These are phyloP conservation scores for Epizoanthus rinbou DNA, from an alignment of 92 coral and sea anemone species.

Conservation along the genomic window DNA sequence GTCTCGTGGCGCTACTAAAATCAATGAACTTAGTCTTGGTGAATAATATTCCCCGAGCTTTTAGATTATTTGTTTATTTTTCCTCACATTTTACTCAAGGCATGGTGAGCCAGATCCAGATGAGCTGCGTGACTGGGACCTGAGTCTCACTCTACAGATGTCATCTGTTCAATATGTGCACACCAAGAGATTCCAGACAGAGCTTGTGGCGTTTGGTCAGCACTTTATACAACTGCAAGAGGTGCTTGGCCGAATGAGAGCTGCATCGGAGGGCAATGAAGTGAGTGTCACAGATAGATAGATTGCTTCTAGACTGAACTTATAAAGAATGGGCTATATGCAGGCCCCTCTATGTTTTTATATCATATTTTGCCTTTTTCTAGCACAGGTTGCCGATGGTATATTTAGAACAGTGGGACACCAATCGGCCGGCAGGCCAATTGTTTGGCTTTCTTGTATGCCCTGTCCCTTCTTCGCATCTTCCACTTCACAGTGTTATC, in stretches of 20 bases:
- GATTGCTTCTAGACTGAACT: background rate
- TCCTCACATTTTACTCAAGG: constrained; percentile 35
- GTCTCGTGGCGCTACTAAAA: too few relatives aligned
- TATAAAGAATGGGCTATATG: background rate
- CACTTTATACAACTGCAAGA: constrained; percentile 96
- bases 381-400: too few relatives aligned
- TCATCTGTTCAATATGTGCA: constrained; percentile 98
- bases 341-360: too few relatives aligned
- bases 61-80: too few relatives aligned
- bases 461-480: too few relatives aligned
- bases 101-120: constrained; percentile 88
- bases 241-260: constrained; percentile 95
- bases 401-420: too few relatives aligned
- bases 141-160: constrained; percentile 88
- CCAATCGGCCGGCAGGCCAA: too few relatives aligned
- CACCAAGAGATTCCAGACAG: constrained; percentile 96
- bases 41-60: too few relatives aligned
- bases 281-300: constrained; percentile 39
- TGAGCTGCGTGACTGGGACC: constrained; percentile 76
- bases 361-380: too few relatives aligned
- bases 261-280: constrained; percentile 93
- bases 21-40: too few relatives aligned
- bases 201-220: constrained; percentile 90
- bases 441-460: too few relatives aligned
- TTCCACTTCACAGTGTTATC: too few relatives aligned